Evolutionary conservation across 1,140 invertebrate species (phyloP).

Genomic region (Dufourea novaeangliae): DNA sequence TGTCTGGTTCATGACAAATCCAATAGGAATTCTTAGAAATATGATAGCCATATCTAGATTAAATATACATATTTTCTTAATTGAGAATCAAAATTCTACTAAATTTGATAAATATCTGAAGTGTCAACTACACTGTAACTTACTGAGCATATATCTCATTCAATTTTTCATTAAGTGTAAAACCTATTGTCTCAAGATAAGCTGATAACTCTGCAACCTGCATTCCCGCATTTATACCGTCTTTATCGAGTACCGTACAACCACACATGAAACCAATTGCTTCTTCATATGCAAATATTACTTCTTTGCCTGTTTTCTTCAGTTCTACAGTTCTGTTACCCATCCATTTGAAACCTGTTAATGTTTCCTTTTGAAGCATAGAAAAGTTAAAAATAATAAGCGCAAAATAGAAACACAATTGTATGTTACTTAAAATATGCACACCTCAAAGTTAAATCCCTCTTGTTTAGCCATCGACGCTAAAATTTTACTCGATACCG

Average conservation of each 20-base stretch:
- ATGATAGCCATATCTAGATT: constrained; percentile 89
- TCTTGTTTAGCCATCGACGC: constrained; percentile 90
- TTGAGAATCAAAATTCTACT: constrained; percentile 25
- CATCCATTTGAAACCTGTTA: constrained; percentile 99
- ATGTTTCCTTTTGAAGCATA: constrained; percentile 87
- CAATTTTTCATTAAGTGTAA: constrained; percentile 89
- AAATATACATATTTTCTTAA: constrained; percentile 67
- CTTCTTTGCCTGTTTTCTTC: constrained; percentile 85
- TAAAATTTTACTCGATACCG: constrained; percentile 99
- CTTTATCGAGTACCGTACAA: constrained; percentile 94
- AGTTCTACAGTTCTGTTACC: constrained; percentile 93
- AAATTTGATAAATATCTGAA: constrained; percentile 20
- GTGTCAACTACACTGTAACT: constrained; percentile 18
- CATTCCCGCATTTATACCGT: constrained; percentile 94
- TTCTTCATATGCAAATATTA: constrained; percentile 98
- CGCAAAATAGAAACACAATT: constrained; percentile 9
- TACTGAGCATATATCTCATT: constrained; percentile 90
- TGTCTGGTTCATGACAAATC: constrained; percentile 89
- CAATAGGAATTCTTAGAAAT: constrained; percentile 94
- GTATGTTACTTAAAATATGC: constrained; percentile 1
- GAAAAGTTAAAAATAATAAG: constrained; percentile 33
- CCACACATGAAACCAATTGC: constrained; percentile 98
- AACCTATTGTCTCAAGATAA: constrained; percentile 86
- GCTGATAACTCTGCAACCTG: constrained; percentile 90
- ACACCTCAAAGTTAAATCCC: constrained; percentile 91